Evolutionary conservation across 2,113 vertebrate genomes (phyloP), one percentile per base, ranked within the genome.

Genomic region (Lamprotornis superbus): DNA sequence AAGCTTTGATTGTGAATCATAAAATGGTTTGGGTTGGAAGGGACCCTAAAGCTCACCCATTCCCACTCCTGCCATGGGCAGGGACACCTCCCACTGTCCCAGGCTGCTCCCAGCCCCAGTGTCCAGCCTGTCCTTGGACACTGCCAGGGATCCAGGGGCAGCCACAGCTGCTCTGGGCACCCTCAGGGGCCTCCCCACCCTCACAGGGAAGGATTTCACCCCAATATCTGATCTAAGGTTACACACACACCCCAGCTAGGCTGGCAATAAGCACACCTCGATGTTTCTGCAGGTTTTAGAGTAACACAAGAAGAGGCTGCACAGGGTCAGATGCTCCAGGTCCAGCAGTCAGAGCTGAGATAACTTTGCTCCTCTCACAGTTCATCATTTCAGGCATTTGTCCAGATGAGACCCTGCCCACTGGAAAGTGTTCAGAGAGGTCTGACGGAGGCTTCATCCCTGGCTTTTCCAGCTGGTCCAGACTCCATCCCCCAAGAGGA

Each of bases 161-260:
- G 23, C n/a, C 69, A 5, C 53, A 89, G 78, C 53, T 82, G 0
- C 69, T 74, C 52, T 89, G 44, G 44, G 12, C 23, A 67, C 6
- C 73, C 52, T 52, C 42, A 57, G 76, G 25, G 25, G 37, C 37
- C 42, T 59, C 1, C 0, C 0, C 61, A 68, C 9, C 44, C 53
- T 35, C 20, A 0, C 20, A 55, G 40, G n/a, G 63, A 23, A 60
- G 47, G 22, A 35, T 69, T 61, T 61, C 70, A 40, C 22, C 70
- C 47, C 49, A 61, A 0, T 15, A 35, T 22, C 55, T 55, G 63
- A n/a, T 3, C 55, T 10, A 2, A 47, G 40, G 50, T 33, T 18
- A 25, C 53, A 60, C 1, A 53, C 1, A 53, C 1, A 2, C 50
- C n/a, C 30, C 73, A 46, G 24, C 2, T 7, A 31, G 2, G 1